A percentile compares a stretch with the other conserved stretches of the same genome.
These are phyloP conservation scores for Drosophila funebris DNA, from an alignment of 1,140 invertebrate genomes.

Conservation along the genomic window DNA sequence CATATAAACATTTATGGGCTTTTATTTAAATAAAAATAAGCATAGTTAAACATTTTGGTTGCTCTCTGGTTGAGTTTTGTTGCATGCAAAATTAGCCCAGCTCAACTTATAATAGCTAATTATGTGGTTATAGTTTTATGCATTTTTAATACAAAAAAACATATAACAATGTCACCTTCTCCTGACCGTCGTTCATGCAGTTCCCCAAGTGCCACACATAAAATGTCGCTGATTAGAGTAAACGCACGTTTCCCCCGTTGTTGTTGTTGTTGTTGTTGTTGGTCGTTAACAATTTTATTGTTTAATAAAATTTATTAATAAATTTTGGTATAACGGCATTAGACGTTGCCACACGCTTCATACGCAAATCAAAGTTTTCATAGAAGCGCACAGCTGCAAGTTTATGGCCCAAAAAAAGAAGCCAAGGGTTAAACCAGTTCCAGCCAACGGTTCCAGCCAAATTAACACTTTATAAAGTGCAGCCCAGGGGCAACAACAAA, in stretches of 20 bases:
- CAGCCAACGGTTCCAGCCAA: conserved; percentile 38
- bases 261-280: conserved; percentile 19
- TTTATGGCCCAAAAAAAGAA: neutral
- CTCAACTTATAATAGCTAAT: conserved; percentile 77
- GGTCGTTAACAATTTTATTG: conserved; percentile 69
- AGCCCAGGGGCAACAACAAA: conserved; percentile 57
- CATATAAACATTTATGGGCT: conserved; percentile 75
- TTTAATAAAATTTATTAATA: conserved; percentile 78
- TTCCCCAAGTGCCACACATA: conserved; percentile 51
- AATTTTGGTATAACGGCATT: conserved; percentile 55
- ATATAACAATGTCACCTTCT: conserved; percentile 46
- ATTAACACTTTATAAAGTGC: conserved; percentile 81
- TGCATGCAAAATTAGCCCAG: conserved; percentile 71
- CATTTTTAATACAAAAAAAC: conserved; percentile 78
- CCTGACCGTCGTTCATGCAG: neutral
- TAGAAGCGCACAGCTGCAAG: conserved; percentile 20
- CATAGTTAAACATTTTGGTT: conserved; percentile 69
- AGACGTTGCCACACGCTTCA: conserved; percentile 48
- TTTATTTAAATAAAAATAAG: conserved; percentile 80
- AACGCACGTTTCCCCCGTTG: conserved; percentile 46
- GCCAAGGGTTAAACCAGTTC: conserved; percentile 59
- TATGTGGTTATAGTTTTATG: conserved; percentile 82
- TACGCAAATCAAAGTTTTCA: conserved; percentile 56
- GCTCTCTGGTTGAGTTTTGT: conserved; percentile 44
- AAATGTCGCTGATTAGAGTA: conserved; percentile 69